These are phyloP conservation scores for Conus canariensis DNA, from an alignment of 2,888 invertebrate genomes.

Conservation along the genomic window DNA sequence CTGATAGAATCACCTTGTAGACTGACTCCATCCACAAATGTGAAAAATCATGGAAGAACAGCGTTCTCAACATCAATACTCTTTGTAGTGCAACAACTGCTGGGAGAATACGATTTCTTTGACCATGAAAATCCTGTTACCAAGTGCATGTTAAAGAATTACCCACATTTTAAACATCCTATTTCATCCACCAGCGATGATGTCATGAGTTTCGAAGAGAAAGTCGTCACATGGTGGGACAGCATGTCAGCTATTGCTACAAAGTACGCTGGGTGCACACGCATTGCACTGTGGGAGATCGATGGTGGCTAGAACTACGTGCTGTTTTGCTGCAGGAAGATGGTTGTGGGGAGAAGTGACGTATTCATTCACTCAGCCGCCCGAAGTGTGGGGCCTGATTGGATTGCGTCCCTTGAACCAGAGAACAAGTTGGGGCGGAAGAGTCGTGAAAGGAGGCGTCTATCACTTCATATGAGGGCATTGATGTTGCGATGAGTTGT, in stretches of 20 bases:
- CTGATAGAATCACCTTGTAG: too few relatives aligned
- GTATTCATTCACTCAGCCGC: not conserved
- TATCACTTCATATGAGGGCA: not conserved
- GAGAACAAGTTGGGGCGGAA: not conserved
- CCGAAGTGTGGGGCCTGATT: not conserved
- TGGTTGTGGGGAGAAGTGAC: not conserved
- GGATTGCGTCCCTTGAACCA: conserved; percentile 8
- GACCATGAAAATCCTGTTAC: too few relatives aligned
- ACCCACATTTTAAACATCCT: too few relatives aligned
- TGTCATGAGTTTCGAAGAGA: too few relatives aligned
- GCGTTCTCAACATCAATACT: not conserved
- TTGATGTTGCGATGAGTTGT: too few relatives aligned
- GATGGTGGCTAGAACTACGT: not conserved
- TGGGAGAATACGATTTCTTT: too few relatives aligned
- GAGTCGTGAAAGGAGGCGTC: not conserved
- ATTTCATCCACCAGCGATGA: too few relatives aligned
- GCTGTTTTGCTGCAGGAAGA: not conserved
- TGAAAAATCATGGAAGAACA: too few relatives aligned
- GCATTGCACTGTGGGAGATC: conserved; percentile 32
- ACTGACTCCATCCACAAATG: too few relatives aligned
- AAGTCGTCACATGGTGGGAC: too few relatives aligned
- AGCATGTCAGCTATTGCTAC: conserved; percentile 19
- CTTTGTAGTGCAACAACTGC: too few relatives aligned
- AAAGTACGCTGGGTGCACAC: conserved; percentile 34
- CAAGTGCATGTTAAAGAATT: too few relatives aligned